A percentile compares a stretch with the other conserved stretches of the same genome.
These are phyloP conservation scores for Drosophila cardini DNA, from an alignment of 1,140 invertebrate genomes.

Conservation along the genomic window DNA sequence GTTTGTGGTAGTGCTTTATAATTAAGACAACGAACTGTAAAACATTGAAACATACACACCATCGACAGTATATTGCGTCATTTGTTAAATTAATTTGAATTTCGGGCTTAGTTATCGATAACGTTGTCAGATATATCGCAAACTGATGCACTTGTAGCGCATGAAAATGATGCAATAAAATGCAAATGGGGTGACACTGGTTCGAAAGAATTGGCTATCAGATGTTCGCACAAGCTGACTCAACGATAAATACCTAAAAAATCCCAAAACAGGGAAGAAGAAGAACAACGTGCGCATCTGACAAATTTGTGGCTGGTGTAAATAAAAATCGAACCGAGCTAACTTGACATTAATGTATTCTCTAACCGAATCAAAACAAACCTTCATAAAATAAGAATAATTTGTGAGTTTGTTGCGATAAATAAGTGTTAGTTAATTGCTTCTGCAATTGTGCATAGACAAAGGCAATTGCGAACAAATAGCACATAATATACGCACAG, in stretches of 20 bases:
- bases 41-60: not conserved
- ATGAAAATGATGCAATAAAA: not conserved
- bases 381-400: constrained; percentile 2
- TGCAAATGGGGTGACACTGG: constrained; percentile 22
- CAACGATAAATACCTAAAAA: constrained; percentile 37
- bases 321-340: constrained; percentile 65
- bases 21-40: not conserved
- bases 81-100: not conserved
- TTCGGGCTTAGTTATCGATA: constrained; percentile 9
- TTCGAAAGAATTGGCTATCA: constrained; percentile 21
- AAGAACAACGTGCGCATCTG: constrained; percentile 60
- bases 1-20: constrained; percentile 25
- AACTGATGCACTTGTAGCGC: not conserved
- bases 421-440: constrained; percentile 26
- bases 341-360: constrained; percentile 18
- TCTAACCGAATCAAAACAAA: constrained; percentile 39
- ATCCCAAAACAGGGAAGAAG: constrained; percentile 43
- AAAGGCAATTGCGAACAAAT: constrained; percentile 41
- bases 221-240: constrained; percentile 48
- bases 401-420: not conserved
- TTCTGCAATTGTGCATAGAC: constrained; percentile 41
- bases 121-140: not conserved
- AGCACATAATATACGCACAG: constrained; percentile 29
- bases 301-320: constrained; percentile 48
- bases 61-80: not conserved